These are phyloP conservation scores for Polyergus mexicanus DNA, from an alignment of 1,140 invertebrate genomes.

Conservation along the genomic window DNA sequence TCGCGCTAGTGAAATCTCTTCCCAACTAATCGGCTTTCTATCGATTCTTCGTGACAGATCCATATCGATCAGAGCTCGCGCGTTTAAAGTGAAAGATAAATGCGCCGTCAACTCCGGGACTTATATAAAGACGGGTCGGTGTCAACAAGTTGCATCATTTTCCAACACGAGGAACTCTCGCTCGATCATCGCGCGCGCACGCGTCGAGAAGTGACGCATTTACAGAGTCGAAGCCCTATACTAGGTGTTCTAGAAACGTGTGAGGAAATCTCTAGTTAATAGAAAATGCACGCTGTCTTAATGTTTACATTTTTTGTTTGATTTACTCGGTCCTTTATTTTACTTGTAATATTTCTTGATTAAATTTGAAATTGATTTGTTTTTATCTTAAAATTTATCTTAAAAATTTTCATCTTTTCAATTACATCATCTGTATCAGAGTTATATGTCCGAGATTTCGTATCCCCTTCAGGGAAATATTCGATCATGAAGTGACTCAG, in stretches of 20 bases:
- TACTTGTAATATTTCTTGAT: too few relatives aligned
- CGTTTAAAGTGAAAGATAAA: conserved; percentile 51
- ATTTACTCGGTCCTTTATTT: neutral
- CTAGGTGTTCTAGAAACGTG: neutral
- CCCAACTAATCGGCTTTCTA: neutral
- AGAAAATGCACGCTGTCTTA: neutral
- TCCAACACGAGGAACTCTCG: conserved; percentile 42
- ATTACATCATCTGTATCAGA: neutral
- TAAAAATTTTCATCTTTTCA: neutral
- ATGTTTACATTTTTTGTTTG: neutral
- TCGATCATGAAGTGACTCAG: neutral
- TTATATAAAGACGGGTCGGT: conserved; percentile 58
- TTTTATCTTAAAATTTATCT: too few relatives aligned
- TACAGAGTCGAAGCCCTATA: conserved; percentile 9
- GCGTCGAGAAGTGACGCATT: conserved; percentile 22
- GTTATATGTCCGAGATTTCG: neutral
- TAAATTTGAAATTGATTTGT: neutral
- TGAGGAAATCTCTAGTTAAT: neutral
- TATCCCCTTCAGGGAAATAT: neutral
- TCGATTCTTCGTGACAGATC: neutral
- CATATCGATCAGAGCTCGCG: neutral
- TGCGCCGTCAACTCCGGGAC: conserved; percentile 48
- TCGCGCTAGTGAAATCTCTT: neutral
- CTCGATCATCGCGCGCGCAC: conserved; percentile 33
- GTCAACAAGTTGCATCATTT: conserved; percentile 68